Evolutionary conservation across 2,113 vertebrate species (phyloP), one percentile per base, ranked within the genome.

Genomic region (Gallinago jamesoni): DNA sequence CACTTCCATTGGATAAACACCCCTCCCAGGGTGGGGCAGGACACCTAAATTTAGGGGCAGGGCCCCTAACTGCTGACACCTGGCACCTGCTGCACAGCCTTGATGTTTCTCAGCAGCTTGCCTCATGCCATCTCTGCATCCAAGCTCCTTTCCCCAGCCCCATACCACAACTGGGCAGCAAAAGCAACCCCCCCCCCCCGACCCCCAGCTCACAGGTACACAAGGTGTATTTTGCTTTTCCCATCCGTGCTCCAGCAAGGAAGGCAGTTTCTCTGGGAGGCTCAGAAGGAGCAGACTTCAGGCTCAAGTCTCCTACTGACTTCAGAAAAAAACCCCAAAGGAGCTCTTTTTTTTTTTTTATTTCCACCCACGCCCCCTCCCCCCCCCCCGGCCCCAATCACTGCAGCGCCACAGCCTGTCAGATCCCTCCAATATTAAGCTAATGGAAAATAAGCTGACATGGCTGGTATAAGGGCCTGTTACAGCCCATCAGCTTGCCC

Each of bases 401-500:
- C 28, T 3, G 16, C 35, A 68, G 45, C 50, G n/a, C 23, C 63
- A 35, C 18, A 39, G 37, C 56, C 67, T 37, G 17, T 18, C 24
- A 28, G 7, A 45, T 9, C 35, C 20, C 35, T 43, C 59, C 30
- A 18, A 10, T 41, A 52, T 4, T 2, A 17, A 68, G 4, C 17
- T 41, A 39, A 27, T 17, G 28, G 68, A 19, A 69, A 89, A 27
- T 25, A 30, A 69, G 21, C 20, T 8, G 14, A 37, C 1, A 2
- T 2, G 20, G 35, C 55, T 39, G 25, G n/a, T 31, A 6, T 2
- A 30, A 52, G n/a, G 52, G 37, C 31, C n/a, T 0, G 0, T 3
- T 3, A 31, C 7, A 13, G 47, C n/a, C n/a, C 2, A 2, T 67
- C 35, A 52, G 27, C 39, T 30, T 31, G 11, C 39, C 45, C 73